Percentiles rank a stretch among this genome's conserved stretches.
phyloP scores from a whole-genome alignment of 2,797 vertebrate genomes.

The Telmatherina bonti region DNA sequence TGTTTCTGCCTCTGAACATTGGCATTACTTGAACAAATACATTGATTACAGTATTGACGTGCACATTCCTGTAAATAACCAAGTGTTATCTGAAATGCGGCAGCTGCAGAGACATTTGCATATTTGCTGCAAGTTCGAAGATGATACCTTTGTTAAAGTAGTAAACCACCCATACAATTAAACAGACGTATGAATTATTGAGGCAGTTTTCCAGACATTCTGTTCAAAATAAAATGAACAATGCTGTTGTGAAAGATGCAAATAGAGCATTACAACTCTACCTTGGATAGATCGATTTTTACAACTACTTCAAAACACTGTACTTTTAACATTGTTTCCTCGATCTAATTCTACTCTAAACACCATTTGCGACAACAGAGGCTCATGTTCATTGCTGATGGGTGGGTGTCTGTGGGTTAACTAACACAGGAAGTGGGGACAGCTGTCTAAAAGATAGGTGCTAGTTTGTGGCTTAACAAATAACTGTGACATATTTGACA shows the following conservation, averaged over 20 bases:
- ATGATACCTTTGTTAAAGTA: conserved; percentile 70
- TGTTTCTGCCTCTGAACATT: conserved; percentile 68
- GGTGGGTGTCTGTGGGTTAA: conserved; percentile 64
- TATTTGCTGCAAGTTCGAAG: conserved; percentile 62
- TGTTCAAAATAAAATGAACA: conserved; percentile 44
- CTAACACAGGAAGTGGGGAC: conserved; percentile 80
- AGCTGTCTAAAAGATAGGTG: conserved; percentile 70
- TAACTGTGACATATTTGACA: conserved; percentile 67
- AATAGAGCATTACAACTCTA: not conserved
- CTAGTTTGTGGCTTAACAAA: conserved; percentile 70
- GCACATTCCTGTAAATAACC: conserved; percentile 59
- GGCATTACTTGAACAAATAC: conserved; percentile 75
- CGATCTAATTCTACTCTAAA: conserved; percentile 14
- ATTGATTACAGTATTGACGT: conserved; percentile 63
- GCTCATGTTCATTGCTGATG: conserved; percentile 31
- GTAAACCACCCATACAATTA: conserved; percentile 65
- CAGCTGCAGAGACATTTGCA: conserved; percentile 75
- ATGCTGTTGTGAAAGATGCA: conserved; percentile 3
- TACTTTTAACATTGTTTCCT: conserved; percentile 6
- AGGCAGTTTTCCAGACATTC: conserved; percentile 35
- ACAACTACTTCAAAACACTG: not conserved
- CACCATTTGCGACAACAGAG: conserved; percentile 16
- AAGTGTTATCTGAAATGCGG: conserved; percentile 76
- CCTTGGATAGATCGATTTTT: not conserved
- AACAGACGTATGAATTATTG: conserved; percentile 29